phyloP scores from a whole-genome alignment of 2,113 vertebrate genomes.

The Coptodon rendalli region DNA sequence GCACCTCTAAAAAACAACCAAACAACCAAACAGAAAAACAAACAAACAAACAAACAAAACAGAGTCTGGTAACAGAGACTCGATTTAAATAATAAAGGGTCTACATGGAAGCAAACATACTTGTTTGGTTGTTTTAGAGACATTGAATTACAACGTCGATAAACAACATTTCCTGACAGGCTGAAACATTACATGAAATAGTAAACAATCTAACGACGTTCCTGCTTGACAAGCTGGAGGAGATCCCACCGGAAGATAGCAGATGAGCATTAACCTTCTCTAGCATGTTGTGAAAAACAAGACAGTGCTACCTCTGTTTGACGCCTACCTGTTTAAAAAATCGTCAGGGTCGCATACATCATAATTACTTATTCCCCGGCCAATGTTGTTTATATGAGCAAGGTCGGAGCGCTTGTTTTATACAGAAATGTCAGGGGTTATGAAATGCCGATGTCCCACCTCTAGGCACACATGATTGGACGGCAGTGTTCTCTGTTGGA shows the following conservation, averaged over 20 bases:
- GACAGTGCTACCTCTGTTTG: background rate
- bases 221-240: background rate
- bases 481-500: accelerated
- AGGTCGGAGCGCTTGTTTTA: background rate
- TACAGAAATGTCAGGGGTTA: background rate
- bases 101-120: background rate
- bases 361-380: background rate
- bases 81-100: background rate
- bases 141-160: background rate
- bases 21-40: background rate
- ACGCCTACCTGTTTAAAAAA: slow-evolving; percentile 1
- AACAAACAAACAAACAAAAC: background rate
- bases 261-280: background rate
- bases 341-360: background rate
- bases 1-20: background rate
- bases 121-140: background rate
- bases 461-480: slow-evolving; percentile 19
- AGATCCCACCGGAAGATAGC: background rate
- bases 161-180: background rate
- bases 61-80: background rate
- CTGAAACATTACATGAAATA: background rate
- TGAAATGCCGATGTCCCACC: background rate
- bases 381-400: background rate
- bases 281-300: background rate
- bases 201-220: background rate